These are phyloP conservation scores for Crypturellus tataupa DNA, from an alignment of 2,797 vertebrate species.

Conservation along the genomic window DNA sequence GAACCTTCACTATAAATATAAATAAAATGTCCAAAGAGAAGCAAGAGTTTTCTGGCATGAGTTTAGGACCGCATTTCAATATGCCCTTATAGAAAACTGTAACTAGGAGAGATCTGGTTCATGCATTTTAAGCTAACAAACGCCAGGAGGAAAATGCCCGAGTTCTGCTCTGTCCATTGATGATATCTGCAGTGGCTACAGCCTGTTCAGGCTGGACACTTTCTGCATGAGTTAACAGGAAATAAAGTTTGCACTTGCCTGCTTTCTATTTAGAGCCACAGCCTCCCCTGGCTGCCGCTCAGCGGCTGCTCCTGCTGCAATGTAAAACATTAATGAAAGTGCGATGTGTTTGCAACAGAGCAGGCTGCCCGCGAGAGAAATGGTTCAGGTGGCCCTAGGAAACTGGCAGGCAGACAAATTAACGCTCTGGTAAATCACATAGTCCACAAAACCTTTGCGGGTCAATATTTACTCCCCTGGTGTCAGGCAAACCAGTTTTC, in stretches of 20 bases:
- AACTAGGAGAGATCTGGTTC: background rate
- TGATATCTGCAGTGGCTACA: background rate
- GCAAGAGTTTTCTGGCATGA: background rate
- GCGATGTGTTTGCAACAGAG: background rate
- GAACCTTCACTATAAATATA: background rate
- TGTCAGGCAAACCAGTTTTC: background rate
- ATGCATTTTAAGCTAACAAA: background rate
- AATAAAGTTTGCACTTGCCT: background rate
- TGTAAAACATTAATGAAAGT: background rate
- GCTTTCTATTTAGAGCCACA: background rate
- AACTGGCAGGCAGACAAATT: background rate
- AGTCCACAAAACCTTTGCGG: background rate
- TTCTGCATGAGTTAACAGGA: background rate
- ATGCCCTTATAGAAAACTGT: background rate
- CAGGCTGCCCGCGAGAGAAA: background rate
- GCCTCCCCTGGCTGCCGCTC: background rate
- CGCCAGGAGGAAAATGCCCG: background rate
- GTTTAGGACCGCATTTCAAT: background rate
- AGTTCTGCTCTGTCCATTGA: background rate
- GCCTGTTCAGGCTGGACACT: background rate
- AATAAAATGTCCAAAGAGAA: background rate
- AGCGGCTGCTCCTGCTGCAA: background rate
- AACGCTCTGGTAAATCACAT: background rate
- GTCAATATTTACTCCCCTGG: accelerated
- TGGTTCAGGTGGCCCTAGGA: background rate